These are phyloP conservation scores for Nasonia vitripennis DNA, from an alignment of 1,140 invertebrate species.

Conservation along the genomic window DNA sequence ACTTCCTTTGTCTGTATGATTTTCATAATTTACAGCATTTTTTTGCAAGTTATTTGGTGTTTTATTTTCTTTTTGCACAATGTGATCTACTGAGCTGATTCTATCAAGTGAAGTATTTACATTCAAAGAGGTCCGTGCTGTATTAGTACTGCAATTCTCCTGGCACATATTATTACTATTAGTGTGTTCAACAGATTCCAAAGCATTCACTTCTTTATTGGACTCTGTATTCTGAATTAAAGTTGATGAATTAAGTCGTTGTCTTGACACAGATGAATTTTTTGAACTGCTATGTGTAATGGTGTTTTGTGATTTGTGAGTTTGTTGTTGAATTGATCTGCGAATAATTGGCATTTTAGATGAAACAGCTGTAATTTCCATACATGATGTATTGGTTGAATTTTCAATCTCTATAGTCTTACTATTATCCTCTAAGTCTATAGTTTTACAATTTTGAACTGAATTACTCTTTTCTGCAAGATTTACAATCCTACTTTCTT, in stretches of 20 bases:
- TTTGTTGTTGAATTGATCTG: background rate
- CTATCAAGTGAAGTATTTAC: conserved; percentile 64
- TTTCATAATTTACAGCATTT: background rate
- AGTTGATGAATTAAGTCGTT: background rate
- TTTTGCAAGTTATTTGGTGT: conserved; percentile 27
- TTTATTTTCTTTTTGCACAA: conserved; percentile 40
- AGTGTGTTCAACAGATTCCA: conserved; percentile 15
- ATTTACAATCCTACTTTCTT: conserved; percentile 23
- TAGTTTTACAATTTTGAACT: conserved; percentile 31
- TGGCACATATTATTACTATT: conserved; percentile 22
- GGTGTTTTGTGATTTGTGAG: conserved; percentile 15
- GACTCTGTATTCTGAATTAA: conserved; percentile 36
- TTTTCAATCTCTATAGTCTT: conserved; percentile 34
- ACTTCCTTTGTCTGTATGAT: conserved; percentile 12
- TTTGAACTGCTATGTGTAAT: background rate
- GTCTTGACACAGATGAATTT: background rate
- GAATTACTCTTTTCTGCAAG: conserved; percentile 5
- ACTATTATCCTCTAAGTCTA: conserved; percentile 24
- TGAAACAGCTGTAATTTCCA: conserved; percentile 53
- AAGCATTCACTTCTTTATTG: conserved; percentile 57
- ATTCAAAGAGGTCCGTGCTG: conserved; percentile 58
- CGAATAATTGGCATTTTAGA: conserved; percentile 45
- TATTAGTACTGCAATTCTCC: conserved; percentile 39
- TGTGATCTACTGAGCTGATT: background rate
- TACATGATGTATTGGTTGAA: conserved; percentile 16